Evolutionary conservation across 1,140 invertebrate genomes (phyloP), one percentile per base, ranked within the genome.

Genomic region (Drosophila pachea): DNA sequence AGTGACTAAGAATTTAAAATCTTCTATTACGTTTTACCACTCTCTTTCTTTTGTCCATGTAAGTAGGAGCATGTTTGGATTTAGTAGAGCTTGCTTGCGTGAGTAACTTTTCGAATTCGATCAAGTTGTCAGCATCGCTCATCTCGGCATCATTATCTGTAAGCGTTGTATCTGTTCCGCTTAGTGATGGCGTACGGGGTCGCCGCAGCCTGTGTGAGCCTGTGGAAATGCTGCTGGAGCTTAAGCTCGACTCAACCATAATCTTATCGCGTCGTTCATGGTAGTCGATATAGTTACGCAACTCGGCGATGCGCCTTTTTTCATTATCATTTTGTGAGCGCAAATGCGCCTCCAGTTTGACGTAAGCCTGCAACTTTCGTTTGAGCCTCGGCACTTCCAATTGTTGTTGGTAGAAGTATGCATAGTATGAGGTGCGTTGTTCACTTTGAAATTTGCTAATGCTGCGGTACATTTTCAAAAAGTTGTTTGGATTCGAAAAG

Each of bases 401-500:
- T 14, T 73, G 35, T 16, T 60, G 36, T 4, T 55, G 31, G 0
- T 61, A 58, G 35, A 58, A 70, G 7, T 59, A 12, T 12, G 62
- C n/a, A 16, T 70, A 73, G 43, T 70, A 59, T 0, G 33, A 55
- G 0, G 42, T 12, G 4, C 66, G 35, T 7, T 82, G 78, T 6
- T 74, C 48, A 7, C 8, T 9, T 14, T 81, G 78, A 16, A 81
- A 82, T 50, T 74, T 70, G 48, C 66, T 61, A 42, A 81, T 61
- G n/a, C 43, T 71, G 16, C 40, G 29, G 32, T 74, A 81, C n/a
- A 71, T 58, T 29, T 54, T 43, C 12, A 65, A 47, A 36, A 54
- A 68, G 5, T n/a, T 16, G 16, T 5, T 16, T 5, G 78, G 74
- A 49, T 81, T 70, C 29, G 64, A 35, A 40, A 81, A 82, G 36